These are phyloP conservation scores for Diogma glabrata DNA, from an alignment of 2,888 invertebrate genomes.

Conservation along the genomic window DNA sequence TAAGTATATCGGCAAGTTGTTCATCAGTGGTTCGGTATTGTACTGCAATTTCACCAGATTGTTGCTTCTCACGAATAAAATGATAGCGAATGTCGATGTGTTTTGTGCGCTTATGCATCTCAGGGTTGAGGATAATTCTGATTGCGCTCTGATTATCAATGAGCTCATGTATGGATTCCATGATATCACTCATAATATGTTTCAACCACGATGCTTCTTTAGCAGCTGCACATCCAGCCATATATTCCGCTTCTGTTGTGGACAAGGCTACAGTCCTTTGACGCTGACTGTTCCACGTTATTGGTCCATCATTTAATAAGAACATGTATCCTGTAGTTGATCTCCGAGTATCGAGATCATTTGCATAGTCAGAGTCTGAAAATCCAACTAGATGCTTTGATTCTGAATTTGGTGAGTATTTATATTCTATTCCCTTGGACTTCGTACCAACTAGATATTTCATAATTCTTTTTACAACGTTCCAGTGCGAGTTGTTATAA, in stretches of 20 bases:
- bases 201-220: neutral
- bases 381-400: neutral
- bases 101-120: too few species aligned
- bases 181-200: neutral
- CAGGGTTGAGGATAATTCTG: too few species aligned
- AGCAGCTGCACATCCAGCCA: conserved; percentile 3
- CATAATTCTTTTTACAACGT: conserved; percentile 1
- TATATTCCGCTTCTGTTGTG: neutral
- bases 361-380: neutral
- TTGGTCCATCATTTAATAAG: neutral
- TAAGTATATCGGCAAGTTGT: neutral
- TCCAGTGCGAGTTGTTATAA: neutral
- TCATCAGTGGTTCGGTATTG: too few species aligned
- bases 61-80: too few species aligned
- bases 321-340: neutral
- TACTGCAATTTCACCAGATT: too few species aligned
- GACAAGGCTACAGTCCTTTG: neutral
- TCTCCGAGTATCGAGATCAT: neutral
- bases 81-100: too few species aligned
- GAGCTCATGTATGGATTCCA: too few species aligned
- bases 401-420: neutral
- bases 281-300: neutral
- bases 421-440: neutral
- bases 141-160: too few species aligned
- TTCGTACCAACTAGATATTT: conserved; percentile 1